phyloP scores from a whole-genome alignment of 2,797 vertebrate species.

The Clarias pachynema region DNA sequence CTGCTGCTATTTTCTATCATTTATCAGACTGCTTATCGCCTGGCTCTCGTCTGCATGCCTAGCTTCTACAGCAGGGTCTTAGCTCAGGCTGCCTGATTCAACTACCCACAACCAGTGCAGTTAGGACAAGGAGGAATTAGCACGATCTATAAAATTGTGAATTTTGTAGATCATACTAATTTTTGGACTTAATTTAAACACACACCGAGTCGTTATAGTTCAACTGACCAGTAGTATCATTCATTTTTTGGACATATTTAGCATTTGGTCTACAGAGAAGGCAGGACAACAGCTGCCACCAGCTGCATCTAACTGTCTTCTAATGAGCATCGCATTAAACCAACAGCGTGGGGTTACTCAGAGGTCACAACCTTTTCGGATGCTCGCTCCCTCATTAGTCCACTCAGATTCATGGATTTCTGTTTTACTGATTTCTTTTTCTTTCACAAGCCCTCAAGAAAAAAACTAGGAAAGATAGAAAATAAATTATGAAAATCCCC shows the following conservation, averaged over 20 bases:
- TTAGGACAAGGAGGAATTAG: background rate
- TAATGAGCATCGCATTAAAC: conserved; percentile 49
- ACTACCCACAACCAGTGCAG: conserved; percentile 3
- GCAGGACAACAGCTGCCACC: conserved; percentile 41
- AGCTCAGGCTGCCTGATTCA: conserved; percentile 71
- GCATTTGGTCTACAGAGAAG: conserved; percentile 7
- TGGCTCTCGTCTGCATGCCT: conserved; percentile 85
- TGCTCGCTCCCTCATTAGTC: conserved; percentile 21
- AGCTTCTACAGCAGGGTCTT: conserved; percentile 86
- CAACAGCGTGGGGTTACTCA: conserved; percentile 31
- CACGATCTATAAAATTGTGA: background rate
- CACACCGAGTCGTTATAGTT: background rate
- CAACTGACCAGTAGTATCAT: background rate
- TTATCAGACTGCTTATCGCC: conserved; percentile 89
- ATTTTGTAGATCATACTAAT: background rate
- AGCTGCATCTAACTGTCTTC: conserved; percentile 17
- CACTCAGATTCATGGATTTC: background rate
- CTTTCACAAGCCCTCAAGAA: conserved; percentile 1
- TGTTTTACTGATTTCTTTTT: background rate
- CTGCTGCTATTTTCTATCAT: conserved; percentile 96
- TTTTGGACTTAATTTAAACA: background rate
- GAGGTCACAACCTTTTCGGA: conserved; percentile 46
- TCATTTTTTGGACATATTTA: background rate
- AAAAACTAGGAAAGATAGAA: conserved; percentile 3
- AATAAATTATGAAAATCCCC: background rate